Conservation (phyloP, 23 tunicate genomes). For the Phallusia fumigata region DNA sequence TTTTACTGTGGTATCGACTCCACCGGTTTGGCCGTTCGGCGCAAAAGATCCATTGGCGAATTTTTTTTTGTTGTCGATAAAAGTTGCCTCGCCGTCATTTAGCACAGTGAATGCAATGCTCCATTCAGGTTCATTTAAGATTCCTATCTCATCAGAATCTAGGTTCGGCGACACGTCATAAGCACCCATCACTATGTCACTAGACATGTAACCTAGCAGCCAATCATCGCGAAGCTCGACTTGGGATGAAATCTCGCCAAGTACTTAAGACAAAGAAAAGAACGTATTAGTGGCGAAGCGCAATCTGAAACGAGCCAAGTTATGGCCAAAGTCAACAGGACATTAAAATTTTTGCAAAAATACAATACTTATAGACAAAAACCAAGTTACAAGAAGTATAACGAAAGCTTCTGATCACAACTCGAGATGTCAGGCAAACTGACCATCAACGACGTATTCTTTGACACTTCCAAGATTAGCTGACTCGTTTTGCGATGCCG, state of each 20-base stretch:
- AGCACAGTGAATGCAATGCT: background rate
- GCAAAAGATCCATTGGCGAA: too few species aligned
- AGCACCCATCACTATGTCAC: constrained; percentile 2
- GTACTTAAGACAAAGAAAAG: background rate
- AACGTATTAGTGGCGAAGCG: too few species aligned
- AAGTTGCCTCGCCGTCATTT: background rate
- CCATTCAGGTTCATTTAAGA: too few species aligned
- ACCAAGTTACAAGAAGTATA: too few species aligned
- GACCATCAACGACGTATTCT: background rate
- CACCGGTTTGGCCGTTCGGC: too few species aligned
- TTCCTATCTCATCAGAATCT: background rate
- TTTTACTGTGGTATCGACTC: background rate
- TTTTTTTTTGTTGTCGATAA: background rate
- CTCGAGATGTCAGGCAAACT: background rate
- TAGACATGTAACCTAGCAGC: background rate
- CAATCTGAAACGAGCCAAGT: too few species aligned
- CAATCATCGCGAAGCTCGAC: background rate
- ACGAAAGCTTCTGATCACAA: too few species aligned
- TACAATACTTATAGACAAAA: too few species aligned
- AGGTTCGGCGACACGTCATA: background rate
- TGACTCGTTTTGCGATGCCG: background rate
- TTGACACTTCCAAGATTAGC: background rate
- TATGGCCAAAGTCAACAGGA: too few species aligned
- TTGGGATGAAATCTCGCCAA: background rate
- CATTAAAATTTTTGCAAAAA: too few species aligned